Base-by-base conservation (phyloP, 2,888 invertebrate genomes). In the Frankliniella fusca region DNA sequence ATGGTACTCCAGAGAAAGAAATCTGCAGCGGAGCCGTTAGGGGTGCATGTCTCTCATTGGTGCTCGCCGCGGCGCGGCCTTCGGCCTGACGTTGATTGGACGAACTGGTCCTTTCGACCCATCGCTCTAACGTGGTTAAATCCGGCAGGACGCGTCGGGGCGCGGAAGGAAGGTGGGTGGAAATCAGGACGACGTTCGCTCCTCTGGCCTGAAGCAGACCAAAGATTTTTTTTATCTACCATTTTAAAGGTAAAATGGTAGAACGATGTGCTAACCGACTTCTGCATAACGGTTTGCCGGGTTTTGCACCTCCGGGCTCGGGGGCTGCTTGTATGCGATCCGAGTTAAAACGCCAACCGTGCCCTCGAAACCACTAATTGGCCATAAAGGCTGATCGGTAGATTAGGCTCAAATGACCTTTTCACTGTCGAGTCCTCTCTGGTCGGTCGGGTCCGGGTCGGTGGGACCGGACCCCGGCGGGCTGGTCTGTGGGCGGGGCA, bases 1-100 rank as follows among this genome's bases (percentile, higher is more conserved):
- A 70, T 70, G 70, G 70, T 70, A 70, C 70, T 70, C 70, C 23
- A 70, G 70, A 70, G 70, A 23, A 70, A 70, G 70, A 70, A 70
- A 70, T 70, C 70, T 70, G 70, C 70, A 70, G 70, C 27, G 23
- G 23, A 23, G 70, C 70, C 70, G 70, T 70, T 70, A 70, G 70
- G 23, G n/a, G 70, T 70, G 70, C 11, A 70, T 23, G 9, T 23
- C 23, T 70, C 70, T 70, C 70, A 70, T 23, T 23, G 70, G 54
- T 18, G 38, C 38, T 2, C 38, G 38, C 38, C 38, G n/a, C n/a
- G n/a, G n/a, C n/a, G n/a, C n/a, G 38, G 38, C 38, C 38, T 38
- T 5, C 38, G 38, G 38, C 5, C 38, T 38, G 38, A 38, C 38
- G 38, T 38, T 38, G 38, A 38, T 38, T 38, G 38, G 38, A 38